Evolutionary conservation across 2,797 vertebrate species (phyloP), one percentile per base, ranked within the genome.

Genomic region (Poeciliopsis paucimaculata): DNA sequence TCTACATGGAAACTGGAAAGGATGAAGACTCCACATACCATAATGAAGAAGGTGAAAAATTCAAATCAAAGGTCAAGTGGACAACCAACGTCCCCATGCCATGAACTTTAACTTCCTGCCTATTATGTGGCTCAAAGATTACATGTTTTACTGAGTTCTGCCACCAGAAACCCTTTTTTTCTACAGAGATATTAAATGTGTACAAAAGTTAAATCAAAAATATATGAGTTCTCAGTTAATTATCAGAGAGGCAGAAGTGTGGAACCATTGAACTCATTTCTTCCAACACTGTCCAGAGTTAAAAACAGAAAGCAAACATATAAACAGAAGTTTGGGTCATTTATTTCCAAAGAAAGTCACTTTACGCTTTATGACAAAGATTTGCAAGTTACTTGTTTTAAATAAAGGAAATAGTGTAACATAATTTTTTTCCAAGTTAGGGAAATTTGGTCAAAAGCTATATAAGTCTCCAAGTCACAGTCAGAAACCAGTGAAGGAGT

Each of bases 51-150:
- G 3, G 2, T 20, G 8, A 45, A 47, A 78, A 46, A 15, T 7
- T 15, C 13, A 46, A 34, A 11, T 5, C 28, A 23, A 74, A 1
- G 9, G 79, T 1, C 8, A 4, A 6, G 13, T 81, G 79, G 86
- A 20, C 0, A 0, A 2, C 12, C 2, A 23, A 43, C 2, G 15
- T 0, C 15, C 2, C 11, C 1, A 12, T 1, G 4, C 0, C 0
- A 2, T 68, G 45, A 57, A 55, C 60, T 23, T 78, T 43, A 26
- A 28, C 62, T 1, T 28, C 31, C 36, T 74, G 47, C 64, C 64
- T 36, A 51, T 62, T 53, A 9, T 16, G n/a, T 23, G 46, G 53
- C 8, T 76, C 26, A 36, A n/a, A 73, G 26, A 49, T 66, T 18
- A 53, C 13, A 31, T 2, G 16, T 13, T 72, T 18, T 46, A 26